Base-by-base conservation (phyloP, 1,140 invertebrate genomes). In the Fragariocoptes setiger region DNA sequence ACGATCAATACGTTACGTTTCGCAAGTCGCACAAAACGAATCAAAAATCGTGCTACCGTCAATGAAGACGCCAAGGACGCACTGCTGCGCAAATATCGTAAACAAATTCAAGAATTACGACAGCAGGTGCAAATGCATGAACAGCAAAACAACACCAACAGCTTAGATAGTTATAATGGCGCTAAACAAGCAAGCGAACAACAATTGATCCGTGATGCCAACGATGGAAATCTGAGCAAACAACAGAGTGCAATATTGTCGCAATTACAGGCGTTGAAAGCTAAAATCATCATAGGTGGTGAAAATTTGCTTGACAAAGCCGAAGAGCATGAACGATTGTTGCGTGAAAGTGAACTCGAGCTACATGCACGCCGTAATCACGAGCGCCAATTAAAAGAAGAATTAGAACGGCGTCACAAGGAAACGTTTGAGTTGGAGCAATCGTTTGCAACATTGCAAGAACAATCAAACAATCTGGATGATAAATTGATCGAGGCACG, bases 51-150 rank as follows among this genome's bases (percentile, higher is more conserved):
- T 48, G 86, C 85, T 38, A 71, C 74, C 45, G 74, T 97, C 42
- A 99, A 99, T 57, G 86, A 92, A 56, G 88, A 97, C 61, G 83
- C 88, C 0, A 94, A 94, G 53, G 86, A 95, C 62, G 85, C 90
- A 2, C 59, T 95, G 18, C 66, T 99, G 14, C 69, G 83, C 36
- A 73, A 85, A 53, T 94, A 92, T 57, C 86, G 95, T 62, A 70
- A 79, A 51, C 86, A 99, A 62, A 94, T 99, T 49, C 79, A 83
- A 50, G 72, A 80, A 18, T 62, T 97, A 3, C 69, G 71, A 37
- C 73, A 75, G 49, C 78, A 86, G 53, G n/a, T n/a, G n/a, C n/a
- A n/a, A n/a, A 67, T 71, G 44, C 65, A 65, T 48, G 43, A 39
- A 19, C 43, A 37, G 14, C 39, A 38, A 20, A 39, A 19, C 19